These are phyloP conservation scores for Sicus ferrugineus DNA, from an alignment of 2,888 invertebrate species.

Conservation along the genomic window DNA sequence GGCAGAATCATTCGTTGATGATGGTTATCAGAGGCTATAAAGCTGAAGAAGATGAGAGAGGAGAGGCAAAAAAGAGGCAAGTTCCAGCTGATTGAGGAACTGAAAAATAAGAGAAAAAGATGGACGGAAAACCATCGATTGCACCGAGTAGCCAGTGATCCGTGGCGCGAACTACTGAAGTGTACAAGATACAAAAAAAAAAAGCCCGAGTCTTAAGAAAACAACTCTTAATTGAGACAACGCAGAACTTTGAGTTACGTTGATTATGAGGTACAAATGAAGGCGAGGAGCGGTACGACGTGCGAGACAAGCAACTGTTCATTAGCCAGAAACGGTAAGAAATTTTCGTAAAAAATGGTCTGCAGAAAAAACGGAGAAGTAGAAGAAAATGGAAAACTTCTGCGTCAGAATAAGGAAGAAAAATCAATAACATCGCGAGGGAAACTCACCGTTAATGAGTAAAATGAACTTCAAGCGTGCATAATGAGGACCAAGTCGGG, in stretches of 20 bases:
- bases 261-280: slow-evolving; percentile 31
- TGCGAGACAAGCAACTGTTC: slow-evolving; percentile 16
- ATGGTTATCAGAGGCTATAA: slow-evolving; percentile 39
- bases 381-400: background rate
- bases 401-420: background rate
- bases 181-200: slow-evolving; percentile 35
- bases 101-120: background rate
- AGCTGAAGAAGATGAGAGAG: slow-evolving; percentile 1
- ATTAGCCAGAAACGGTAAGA: slow-evolving; percentile 22
- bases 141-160: slow-evolving; percentile 37
- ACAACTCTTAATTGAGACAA: background rate
- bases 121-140: background rate
- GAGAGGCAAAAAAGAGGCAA: background rate
- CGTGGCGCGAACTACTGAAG: slow-evolving; percentile 39
- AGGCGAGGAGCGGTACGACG: slow-evolving; percentile 20
- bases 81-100: background rate
- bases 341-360: background rate
- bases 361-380: background rate
- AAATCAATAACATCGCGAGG: slow-evolving; percentile 27
- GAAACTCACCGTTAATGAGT: slow-evolving; percentile 39
- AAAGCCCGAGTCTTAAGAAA: background rate
- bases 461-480: slow-evolving; percentile 35
- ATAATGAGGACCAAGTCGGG: slow-evolving; percentile 34
- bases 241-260: slow-evolving; percentile 2
- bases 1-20: slow-evolving; percentile 22